Conservation (phyloP, 1,140 invertebrate species). For the Papilio helenus region DNA sequence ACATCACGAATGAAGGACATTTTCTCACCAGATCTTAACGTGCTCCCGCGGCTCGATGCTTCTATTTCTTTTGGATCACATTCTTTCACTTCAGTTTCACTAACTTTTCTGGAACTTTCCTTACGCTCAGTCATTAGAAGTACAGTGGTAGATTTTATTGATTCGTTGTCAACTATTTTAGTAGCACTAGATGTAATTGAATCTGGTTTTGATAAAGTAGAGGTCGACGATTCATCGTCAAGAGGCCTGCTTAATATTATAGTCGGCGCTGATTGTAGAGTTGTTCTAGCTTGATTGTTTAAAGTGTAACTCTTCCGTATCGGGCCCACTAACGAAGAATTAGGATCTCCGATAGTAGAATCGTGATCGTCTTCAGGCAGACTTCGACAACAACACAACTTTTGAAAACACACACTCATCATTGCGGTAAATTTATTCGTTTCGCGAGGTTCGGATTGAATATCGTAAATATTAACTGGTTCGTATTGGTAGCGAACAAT, state of each 20-base stretch:
- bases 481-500: slow-evolving; percentile 48
- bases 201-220: slow-evolving; percentile 29
- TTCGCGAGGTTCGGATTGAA: slow-evolving; percentile 44
- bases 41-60: slow-evolving; percentile 57
- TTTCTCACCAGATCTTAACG: slow-evolving; percentile 74
- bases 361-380: slow-evolving; percentile 50
- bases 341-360: slow-evolving; percentile 56
- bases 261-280: slow-evolving; percentile 40
- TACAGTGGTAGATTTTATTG: slow-evolving; percentile 59
- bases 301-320: slow-evolving; percentile 65
- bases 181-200: slow-evolving; percentile 37
- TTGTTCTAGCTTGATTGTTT: slow-evolving; percentile 35
- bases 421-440: slow-evolving; percentile 48
- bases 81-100: slow-evolving; percentile 38
- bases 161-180: slow-evolving; percentile 56
- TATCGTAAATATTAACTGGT: slow-evolving; percentile 65
- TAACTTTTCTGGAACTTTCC: slow-evolving; percentile 51
- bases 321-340: slow-evolving; percentile 63
- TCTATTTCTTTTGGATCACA: slow-evolving; percentile 49
- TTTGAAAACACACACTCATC: slow-evolving; percentile 49
- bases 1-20: slow-evolving; percentile 72
- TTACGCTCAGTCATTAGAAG: slow-evolving; percentile 59
- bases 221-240: slow-evolving; percentile 43
- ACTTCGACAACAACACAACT: slow-evolving; percentile 52
- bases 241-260: slow-evolving; percentile 50